These are phyloP conservation scores for Limnephilus marmoratus DNA, from an alignment of 2,888 invertebrate species.

Conservation along the genomic window DNA sequence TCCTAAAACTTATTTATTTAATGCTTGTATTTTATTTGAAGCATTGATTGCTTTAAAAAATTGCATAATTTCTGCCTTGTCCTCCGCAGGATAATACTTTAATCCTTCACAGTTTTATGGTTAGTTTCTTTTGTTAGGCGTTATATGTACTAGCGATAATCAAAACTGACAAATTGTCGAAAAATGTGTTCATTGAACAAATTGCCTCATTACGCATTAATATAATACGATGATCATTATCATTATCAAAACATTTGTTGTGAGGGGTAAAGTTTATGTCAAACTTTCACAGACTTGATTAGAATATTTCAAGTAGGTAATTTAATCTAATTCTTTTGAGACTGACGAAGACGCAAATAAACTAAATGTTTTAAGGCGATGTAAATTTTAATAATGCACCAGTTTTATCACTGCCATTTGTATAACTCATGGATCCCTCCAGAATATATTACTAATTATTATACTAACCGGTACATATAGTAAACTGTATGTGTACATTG, in stretches of 20 bases:
- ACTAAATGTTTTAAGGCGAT: conserved; percentile 48
- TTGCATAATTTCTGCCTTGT: conserved; percentile 24
- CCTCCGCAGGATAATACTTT: not conserved
- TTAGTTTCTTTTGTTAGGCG: conserved; percentile 42
- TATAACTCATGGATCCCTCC: conserved; percentile 56
- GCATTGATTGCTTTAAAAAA: not conserved
- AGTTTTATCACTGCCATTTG: conserved; percentile 60
- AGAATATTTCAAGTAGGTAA: conserved; percentile 56
- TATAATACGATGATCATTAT: conserved; percentile 48
- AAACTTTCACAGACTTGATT: conserved; percentile 52
- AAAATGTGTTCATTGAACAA: conserved; percentile 54
- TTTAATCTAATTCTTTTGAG: conserved; percentile 61
- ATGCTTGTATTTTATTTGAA: not conserved
- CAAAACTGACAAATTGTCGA: conserved; percentile 44
- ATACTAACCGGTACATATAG: conserved; percentile 1
- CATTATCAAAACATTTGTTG: conserved; percentile 52
- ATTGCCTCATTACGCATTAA: conserved; percentile 54
- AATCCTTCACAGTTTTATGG: conserved; percentile 10
- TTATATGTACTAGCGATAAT: conserved; percentile 47
- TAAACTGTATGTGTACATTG: not conserved
- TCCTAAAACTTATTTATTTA: conserved; percentile 12
- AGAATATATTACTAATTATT: conserved; percentile 31
- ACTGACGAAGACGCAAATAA: conserved; percentile 59
- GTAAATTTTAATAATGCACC: conserved; percentile 43
- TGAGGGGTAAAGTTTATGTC: conserved; percentile 57